Conservation (phyloP, 2,797 vertebrate species). For the Trachurus trachurus region DNA sequence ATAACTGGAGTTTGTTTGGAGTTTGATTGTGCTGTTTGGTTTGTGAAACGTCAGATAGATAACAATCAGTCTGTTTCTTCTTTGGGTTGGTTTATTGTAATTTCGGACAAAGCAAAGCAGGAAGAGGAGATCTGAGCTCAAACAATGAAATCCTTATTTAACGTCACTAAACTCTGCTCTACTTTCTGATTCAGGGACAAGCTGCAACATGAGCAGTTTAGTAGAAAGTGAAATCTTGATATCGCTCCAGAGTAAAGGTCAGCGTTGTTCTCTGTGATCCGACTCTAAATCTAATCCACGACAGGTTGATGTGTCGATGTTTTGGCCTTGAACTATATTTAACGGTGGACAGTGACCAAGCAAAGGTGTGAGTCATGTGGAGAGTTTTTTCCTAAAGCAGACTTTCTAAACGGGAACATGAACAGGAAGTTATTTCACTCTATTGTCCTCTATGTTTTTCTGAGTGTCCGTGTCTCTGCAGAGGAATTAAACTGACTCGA, state of each 20-base stretch:
- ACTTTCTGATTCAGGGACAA: no score
- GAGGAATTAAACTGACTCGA: background rate
- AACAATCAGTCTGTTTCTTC: no score
- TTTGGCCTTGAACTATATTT: background rate
- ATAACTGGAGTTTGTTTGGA: background rate
- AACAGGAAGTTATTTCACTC: conserved; percentile 26
- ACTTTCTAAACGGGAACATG: background rate
- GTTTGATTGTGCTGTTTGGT: background rate
- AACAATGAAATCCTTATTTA: background rate
- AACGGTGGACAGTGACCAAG: background rate
- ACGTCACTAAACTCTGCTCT: background rate
- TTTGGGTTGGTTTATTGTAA: no score
- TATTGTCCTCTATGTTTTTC: conserved; percentile 10
- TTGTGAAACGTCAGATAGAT: background rate
- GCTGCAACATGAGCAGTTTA: no score
- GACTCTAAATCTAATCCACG: background rate
- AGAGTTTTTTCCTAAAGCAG: background rate
- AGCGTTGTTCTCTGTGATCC: no score
- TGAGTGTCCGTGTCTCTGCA: background rate
- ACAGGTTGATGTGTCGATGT: background rate
- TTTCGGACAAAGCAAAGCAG: background rate
- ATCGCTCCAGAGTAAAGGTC: no score
- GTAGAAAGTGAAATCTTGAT: no score
- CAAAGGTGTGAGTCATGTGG: background rate
- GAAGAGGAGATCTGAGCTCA: background rate